Percentiles rank a stretch among this genome's conserved stretches.
These are phyloP conservation scores for Caenorhabditis sp. DNA, from an alignment of 2,888 invertebrate species.

Conservation along the genomic window DNA sequence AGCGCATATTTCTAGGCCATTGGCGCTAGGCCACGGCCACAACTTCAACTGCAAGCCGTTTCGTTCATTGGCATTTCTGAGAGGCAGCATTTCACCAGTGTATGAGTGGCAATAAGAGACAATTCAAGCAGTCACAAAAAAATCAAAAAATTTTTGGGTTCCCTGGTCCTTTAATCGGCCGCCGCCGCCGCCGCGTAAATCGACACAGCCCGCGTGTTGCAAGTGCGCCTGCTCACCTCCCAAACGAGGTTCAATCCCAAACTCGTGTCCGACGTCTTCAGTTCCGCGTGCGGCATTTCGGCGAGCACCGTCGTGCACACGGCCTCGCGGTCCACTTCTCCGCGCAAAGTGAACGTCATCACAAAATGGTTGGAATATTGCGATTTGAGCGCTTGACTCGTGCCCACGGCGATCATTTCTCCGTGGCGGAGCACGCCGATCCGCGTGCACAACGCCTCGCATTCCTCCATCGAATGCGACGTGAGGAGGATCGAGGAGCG, in stretches of 20 bases:
- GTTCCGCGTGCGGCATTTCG: constrained; percentile 2
- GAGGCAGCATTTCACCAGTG: no score
- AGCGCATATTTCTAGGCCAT: no score
- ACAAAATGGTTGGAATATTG: constrained; percentile 26
- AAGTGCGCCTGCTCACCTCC: constrained; percentile 9
- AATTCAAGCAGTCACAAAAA: no score
- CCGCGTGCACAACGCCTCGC: constrained; percentile 74
- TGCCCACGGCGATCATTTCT: constrained; percentile 44
- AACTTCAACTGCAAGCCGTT: no score
- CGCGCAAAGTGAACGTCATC: constrained; percentile 14
- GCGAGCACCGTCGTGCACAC: constrained; percentile 3
- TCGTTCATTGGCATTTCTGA: no score
- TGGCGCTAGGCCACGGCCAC: no score
- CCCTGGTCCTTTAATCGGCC: no score
- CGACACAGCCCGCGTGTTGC: no score
- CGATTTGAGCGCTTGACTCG: constrained; percentile 42
- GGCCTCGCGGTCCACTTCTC: not conserved
- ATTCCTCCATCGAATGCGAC: constrained; percentile 80
- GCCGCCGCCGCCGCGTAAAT: no score
- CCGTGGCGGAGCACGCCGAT: constrained; percentile 77
- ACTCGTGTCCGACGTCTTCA: constrained; percentile 31
- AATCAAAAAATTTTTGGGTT: no score
- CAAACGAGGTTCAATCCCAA: constrained; percentile 15
- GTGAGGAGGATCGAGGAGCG: constrained; percentile 78
- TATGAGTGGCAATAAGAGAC: no score